Percentiles rank a stretch among this genome's conserved stretches.
Evolutionary conservation across 2,888 invertebrate genomes (phyloP).

Genomic region (Aphrophora alni): DNA sequence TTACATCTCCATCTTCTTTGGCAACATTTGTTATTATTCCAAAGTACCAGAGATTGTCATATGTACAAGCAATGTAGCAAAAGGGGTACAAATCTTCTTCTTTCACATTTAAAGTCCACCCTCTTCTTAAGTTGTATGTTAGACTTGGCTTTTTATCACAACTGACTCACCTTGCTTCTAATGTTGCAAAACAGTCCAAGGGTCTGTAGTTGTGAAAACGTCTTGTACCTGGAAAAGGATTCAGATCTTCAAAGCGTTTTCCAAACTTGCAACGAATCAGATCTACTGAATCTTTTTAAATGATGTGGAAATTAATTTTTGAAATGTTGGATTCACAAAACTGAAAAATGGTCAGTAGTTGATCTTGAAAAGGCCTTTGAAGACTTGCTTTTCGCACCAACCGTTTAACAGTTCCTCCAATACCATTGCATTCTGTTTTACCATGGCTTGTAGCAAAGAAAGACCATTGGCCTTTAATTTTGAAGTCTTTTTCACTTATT

Average conservation of each 20-base stretch:
- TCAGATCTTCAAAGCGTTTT: conserved; percentile 26
- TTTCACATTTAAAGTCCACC: conserved; percentile 20
- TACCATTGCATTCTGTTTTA: conserved; percentile 15
- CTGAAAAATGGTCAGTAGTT: conserved; percentile 23
- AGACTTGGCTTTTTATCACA: conserved; percentile 11
- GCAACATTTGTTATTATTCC: conserved; percentile 26
- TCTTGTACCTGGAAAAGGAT: no score
- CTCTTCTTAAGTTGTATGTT: conserved; percentile 16
- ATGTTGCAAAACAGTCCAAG: conserved; percentile 24
- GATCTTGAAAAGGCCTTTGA: conserved; percentile 3
- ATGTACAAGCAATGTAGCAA: conserved; percentile 22
- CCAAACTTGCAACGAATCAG: neutral
- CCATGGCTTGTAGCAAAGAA: conserved; percentile 17
- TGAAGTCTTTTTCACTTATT: neutral
- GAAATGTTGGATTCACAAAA: conserved; percentile 13
- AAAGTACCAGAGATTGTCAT: conserved; percentile 28
- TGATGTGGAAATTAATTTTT: conserved; percentile 15
- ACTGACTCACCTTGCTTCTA: conserved; percentile 26
- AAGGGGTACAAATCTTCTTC: conserved; percentile 14
- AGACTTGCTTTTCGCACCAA: conserved; percentile 14
- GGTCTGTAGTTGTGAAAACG: neutral
- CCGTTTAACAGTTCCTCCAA: conserved; percentile 18
- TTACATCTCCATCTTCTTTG: conserved; percentile 27
- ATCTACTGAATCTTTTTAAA: conserved; percentile 20
- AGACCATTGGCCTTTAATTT: conserved; percentile 17